phyloP scores from a whole-genome alignment of 2,113 vertebrate genomes.

The Regulus satrapa region DNA sequence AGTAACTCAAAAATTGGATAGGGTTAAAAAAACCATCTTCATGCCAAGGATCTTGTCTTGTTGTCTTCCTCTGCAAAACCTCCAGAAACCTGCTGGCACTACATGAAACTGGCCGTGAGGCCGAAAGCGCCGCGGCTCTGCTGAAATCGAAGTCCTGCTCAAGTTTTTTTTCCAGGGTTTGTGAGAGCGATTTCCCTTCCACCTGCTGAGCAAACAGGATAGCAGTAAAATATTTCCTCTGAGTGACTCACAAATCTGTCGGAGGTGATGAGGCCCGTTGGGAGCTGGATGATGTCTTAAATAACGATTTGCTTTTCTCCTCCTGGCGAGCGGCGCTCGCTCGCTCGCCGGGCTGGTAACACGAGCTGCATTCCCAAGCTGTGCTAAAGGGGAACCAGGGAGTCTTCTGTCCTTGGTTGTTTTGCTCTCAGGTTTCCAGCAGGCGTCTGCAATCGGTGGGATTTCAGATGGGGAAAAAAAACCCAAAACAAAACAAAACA shows the following conservation, averaged over 20 bases:
- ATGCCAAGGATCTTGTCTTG: background rate
- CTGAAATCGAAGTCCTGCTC: background rate
- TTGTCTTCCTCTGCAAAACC: background rate
- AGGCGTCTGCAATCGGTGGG: background rate
- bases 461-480: background rate
- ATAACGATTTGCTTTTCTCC: background rate
- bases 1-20: background rate
- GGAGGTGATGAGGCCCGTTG: conserved; percentile 37
- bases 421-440: background rate
- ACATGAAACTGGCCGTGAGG: background rate
- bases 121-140: background rate
- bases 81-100: background rate
- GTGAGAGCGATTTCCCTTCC: conserved; percentile 58
- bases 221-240: conserved; percentile 66
- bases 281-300: conserved; percentile 31
- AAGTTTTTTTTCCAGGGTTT: conserved; percentile 30
- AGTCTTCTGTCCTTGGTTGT: background rate
- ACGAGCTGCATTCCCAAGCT: background rate
- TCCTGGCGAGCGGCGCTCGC: background rate
- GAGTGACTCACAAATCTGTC: conserved; percentile 51
- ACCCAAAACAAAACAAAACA: too few relatives aligned
- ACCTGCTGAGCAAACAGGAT: conserved; percentile 69
- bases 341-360: background rate
- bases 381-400: background rate
- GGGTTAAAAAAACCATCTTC: background rate